phyloP scores from a whole-genome alignment of 2,888 invertebrate species.

The Calameuta filiformis region DNA sequence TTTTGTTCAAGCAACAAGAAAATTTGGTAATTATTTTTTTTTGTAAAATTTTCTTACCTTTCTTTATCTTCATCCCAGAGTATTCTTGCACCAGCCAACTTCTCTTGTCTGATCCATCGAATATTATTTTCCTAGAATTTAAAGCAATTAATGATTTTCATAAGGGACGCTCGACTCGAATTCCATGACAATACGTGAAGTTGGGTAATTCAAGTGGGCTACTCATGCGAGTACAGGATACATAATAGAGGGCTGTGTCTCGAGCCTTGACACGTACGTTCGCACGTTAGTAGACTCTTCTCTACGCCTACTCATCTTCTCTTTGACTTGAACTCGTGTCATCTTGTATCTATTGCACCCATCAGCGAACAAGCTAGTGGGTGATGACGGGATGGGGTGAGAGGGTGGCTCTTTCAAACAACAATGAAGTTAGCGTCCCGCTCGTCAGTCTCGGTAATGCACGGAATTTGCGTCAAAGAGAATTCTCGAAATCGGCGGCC shows the following conservation, averaged over 20 bases:
- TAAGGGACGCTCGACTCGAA: not conserved
- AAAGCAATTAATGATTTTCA: not conserved
- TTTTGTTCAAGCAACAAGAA: not conserved
- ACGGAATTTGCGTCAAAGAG: slow-evolving; percentile 59
- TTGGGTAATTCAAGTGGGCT: not conserved
- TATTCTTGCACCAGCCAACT: not conserved
- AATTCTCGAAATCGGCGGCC: slow-evolving; percentile 45
- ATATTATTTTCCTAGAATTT: not conserved
- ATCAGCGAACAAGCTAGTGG: slow-evolving; percentile 1
- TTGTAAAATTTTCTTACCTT: not conserved
- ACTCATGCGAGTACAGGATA: not conserved
- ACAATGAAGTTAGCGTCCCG: slow-evolving; percentile 61
- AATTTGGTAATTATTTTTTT: not conserved
- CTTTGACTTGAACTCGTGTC: slow-evolving; percentile 1
- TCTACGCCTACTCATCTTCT: not conserved
- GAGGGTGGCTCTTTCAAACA: slow-evolving; percentile 51
- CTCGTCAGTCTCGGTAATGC: slow-evolving; percentile 60
- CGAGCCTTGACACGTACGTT: not conserved
- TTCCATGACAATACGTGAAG: not conserved
- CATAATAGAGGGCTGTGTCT: not conserved
- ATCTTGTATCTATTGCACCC: not conserved
- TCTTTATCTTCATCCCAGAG: not conserved
- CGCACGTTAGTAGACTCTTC: not conserved
- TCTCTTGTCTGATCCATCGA: not conserved
- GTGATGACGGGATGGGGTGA: slow-evolving; percentile 14